A percentile compares a stretch with the other conserved stretches of the same genome.
phyloP scores from a whole-genome alignment of 1,140 invertebrate species.

The Andrena cerasifolii region DNA sequence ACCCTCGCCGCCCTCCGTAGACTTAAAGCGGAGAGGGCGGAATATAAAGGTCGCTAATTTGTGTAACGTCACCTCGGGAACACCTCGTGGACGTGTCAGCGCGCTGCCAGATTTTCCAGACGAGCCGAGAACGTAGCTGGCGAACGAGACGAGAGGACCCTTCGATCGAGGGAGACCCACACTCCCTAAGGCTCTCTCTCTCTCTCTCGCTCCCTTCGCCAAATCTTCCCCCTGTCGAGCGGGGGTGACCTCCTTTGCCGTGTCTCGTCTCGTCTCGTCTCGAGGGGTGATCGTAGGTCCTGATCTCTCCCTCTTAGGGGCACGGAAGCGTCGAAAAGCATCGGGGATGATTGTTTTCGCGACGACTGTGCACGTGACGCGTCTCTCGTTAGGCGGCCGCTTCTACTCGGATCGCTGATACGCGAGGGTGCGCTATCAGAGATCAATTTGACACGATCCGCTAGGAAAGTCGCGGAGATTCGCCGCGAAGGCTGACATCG shows the following conservation, averaged over 20 bases:
- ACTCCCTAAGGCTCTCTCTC: background rate
- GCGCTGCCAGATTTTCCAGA: conserved; percentile 36
- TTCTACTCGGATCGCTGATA: too few species aligned
- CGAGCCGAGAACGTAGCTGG: background rate
- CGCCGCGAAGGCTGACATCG: too few species aligned
- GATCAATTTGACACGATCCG: conserved; percentile 9
- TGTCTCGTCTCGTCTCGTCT: conserved; percentile 16
- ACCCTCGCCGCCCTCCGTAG: conserved; percentile 53
- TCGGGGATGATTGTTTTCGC: background rate
- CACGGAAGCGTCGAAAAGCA: background rate
- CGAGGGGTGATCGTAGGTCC: conserved; percentile 13
- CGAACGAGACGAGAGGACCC: conserved; percentile 11
- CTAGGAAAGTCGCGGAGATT: too few species aligned
- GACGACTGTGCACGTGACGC: background rate
- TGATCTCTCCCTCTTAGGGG: background rate
- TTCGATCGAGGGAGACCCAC: conserved; percentile 12
- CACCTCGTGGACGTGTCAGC: conserved; percentile 22
- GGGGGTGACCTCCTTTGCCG: conserved; percentile 46
- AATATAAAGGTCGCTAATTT: conserved; percentile 74
- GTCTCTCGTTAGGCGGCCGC: background rate
- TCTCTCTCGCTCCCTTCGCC: background rate
- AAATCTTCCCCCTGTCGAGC: background rate
- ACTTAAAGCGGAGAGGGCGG: conserved; percentile 77
- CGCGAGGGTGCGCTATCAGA: too few species aligned
- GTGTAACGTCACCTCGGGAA: conserved; percentile 55